Percentiles rank a stretch among this genome's conserved stretches.
These are phyloP conservation scores for Apeltes quadracus DNA, from an alignment of 2,113 vertebrate species.

Conservation along the genomic window DNA sequence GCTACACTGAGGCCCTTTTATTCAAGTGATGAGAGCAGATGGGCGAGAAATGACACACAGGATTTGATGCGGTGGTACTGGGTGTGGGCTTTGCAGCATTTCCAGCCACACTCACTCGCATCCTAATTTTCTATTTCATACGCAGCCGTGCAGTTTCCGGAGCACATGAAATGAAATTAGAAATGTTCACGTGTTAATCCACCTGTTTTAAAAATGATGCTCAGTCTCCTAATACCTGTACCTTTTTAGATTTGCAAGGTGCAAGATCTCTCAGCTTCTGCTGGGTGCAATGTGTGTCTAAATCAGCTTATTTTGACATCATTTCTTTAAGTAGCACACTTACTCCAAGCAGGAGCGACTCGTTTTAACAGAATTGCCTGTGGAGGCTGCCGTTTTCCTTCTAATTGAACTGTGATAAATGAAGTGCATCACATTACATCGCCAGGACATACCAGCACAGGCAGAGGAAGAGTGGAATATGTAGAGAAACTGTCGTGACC, in stretches of 20 bases:
- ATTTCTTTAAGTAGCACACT: not conserved
- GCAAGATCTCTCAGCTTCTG: not conserved
- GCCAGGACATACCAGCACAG: constrained; percentile 9
- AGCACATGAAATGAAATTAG: not conserved
- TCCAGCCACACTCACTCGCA: not conserved
- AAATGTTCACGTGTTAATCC: not conserved
- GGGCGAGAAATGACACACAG: constrained; percentile 17
- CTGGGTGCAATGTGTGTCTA: not conserved
- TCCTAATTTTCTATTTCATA: constrained; percentile 21
- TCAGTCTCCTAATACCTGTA: no score
- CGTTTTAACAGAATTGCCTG: not conserved
- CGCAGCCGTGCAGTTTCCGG: not conserved
- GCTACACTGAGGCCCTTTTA: constrained; percentile 1
- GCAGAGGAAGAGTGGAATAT: constrained; percentile 40
- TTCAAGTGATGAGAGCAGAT: constrained; percentile 2
- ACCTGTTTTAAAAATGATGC: not conserved
- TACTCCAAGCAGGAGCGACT: not conserved
- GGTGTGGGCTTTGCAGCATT: constrained; percentile 17
- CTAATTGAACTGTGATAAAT: constrained; percentile 25
- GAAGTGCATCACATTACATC: constrained; percentile 34
- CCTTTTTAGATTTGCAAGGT: not conserved
- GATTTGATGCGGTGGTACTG: not conserved
- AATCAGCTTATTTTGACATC: not conserved
- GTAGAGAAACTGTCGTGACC: constrained; percentile 8
- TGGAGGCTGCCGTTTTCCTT: constrained; percentile 23